Evolutionary conservation across 1,140 invertebrate genomes (phyloP).

Genomic region (Hylaeus volcanicus): DNA sequence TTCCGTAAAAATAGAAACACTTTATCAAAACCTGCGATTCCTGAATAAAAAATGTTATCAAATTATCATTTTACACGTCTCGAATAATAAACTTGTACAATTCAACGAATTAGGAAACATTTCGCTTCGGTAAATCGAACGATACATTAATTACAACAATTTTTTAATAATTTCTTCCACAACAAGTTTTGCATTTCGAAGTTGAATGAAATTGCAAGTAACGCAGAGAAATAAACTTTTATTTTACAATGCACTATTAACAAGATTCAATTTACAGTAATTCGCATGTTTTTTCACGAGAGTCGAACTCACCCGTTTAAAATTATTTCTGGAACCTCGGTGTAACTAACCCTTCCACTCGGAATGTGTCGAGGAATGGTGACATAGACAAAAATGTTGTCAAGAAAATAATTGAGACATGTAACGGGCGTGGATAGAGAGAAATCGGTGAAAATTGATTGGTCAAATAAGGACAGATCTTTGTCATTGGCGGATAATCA

Average conservation of each 20-base stretch:
- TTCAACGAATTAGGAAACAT: not conserved
- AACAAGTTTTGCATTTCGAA: not conserved
- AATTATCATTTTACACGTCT: not conserved
- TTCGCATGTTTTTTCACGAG: not conserved
- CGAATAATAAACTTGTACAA: not conserved
- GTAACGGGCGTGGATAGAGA: not conserved
- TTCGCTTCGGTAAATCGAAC: not conserved
- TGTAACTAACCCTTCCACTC: not conserved
- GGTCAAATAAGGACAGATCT: not conserved
- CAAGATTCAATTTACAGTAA: not conserved
- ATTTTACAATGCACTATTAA: not conserved
- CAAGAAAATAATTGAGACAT: not conserved
- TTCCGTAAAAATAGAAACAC: not conserved
- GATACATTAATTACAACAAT: not conserved
- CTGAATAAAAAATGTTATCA: not conserved
- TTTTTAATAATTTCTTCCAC: not conserved
- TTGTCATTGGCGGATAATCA: too few species aligned
- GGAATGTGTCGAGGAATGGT: not conserved
- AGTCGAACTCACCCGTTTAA: slow-evolving; percentile 17
- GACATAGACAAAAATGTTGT: not conserved
- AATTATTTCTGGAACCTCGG: not conserved
- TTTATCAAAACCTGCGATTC: not conserved
- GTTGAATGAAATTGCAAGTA: not conserved
- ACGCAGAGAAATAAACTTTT: not conserved
- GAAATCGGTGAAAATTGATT: not conserved